Percentiles rank a stretch among this genome's conserved stretches.
phyloP scores from a whole-genome alignment of 2,888 invertebrate genomes.

The Fragum sueziense region DNA sequence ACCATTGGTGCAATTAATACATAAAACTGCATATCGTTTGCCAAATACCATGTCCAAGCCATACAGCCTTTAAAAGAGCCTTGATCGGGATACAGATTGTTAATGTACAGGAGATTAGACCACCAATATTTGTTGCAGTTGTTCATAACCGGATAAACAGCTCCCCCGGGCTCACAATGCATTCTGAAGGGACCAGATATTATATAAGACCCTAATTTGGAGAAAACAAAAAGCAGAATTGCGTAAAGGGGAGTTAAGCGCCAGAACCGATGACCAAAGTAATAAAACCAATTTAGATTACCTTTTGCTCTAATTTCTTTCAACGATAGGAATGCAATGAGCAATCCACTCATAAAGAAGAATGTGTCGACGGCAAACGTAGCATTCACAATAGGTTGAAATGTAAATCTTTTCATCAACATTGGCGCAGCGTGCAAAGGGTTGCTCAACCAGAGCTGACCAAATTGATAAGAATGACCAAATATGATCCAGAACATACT shows the following conservation, averaged over 20 bases:
- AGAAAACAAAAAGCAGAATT: constrained; percentile 42
- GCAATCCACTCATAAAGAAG: constrained; percentile 68
- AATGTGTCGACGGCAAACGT: constrained; percentile 77
- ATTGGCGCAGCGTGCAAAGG: not conserved
- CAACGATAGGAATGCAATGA: constrained; percentile 50
- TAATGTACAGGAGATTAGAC: constrained; percentile 74
- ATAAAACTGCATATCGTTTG: constrained; percentile 76
- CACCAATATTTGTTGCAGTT: constrained; percentile 74
- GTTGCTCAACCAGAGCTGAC: not conserved
- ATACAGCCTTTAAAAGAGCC: constrained; percentile 62
- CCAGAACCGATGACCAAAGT: constrained; percentile 64
- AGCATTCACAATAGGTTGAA: constrained; percentile 66
- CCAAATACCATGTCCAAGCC: constrained; percentile 72
- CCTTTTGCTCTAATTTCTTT: constrained; percentile 35
- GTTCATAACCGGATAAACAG: not conserved
- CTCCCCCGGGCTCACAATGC: constrained; percentile 12
- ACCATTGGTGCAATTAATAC: constrained; percentile 63
- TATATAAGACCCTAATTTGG: constrained; percentile 32
- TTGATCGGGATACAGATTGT: constrained; percentile 70
- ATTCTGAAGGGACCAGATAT: constrained; percentile 51
- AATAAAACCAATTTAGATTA: constrained; percentile 44
- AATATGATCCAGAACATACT: constrained; percentile 76
- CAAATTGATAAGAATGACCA: constrained; percentile 73
- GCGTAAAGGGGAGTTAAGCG: constrained; percentile 62
- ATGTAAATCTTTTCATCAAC: not conserved